Base-by-base conservation (phyloP, 2,113 vertebrate genomes). In the Athene cunicularia region DNA sequence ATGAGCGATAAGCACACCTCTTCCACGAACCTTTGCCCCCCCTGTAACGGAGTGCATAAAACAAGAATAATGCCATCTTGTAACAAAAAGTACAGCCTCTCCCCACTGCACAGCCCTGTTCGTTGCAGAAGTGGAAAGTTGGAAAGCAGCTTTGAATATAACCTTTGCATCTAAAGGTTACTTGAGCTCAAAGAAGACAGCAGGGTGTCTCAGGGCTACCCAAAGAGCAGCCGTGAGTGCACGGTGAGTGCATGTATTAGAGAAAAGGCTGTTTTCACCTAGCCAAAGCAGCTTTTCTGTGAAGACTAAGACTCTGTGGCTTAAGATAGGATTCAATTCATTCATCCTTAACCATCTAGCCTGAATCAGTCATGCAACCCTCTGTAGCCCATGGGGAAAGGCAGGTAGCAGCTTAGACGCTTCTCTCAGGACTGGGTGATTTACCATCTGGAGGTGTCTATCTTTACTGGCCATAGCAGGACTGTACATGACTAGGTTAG, bases 1-100 rank as follows among this genome's bases (percentile, higher is more conserved):
- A 45, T 33, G 59, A 85, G 53, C 0, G 0, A 41, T 21, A 55
- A 50, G 23, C 62, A 88, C 74, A 85, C 90, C 88, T 86, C 62
- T 91, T 80, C 81, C 92, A 70, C 41, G 87, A 96, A 92, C 39
- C 71, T 94, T 85, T 88, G 70, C 24, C 58, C 67, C 24, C 58
- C 67, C 77, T 50, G 58, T 24, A 76, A 73, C 21, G 60, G 45
- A 80, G 62, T 41, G 35, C 84, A 83, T 74, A 89, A 93, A 90
- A 70, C 32, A 88, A 39, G 67, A 94, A 80, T 60, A 82, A 82
- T 18, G 13, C 35, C n/a, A 24, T 79, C 56, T 82, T 6, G 2
- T 60, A 74, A 52, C 26, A 77, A 84, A 62, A 94, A 84, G 19
- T 21, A 45, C 28, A 92, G 53, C 17, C 18, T 73, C 89, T 90